Conservation (phyloP, 2,797 vertebrate genomes). For the Perodicticus potto region DNA sequence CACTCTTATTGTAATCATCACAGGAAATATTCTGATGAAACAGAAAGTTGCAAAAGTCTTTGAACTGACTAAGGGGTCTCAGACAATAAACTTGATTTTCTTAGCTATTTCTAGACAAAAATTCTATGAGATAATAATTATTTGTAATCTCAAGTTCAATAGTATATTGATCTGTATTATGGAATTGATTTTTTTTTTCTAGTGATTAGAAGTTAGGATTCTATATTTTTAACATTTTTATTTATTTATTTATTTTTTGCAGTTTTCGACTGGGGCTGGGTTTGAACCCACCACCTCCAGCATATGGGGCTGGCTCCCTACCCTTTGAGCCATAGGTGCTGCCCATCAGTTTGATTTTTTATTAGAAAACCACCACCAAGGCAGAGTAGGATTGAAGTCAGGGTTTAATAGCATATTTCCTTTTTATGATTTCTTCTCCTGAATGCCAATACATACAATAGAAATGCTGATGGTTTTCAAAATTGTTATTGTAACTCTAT, state of each 20-base stretch:
- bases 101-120: constrained; percentile 42
- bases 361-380: constrained; percentile 57
- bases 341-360: neutral
- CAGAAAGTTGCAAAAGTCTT: constrained; percentile 22
- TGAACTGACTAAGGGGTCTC: constrained; percentile 38
- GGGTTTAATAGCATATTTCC: constrained; percentile 56
- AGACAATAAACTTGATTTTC: neutral
- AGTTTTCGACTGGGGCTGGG: too few relatives aligned
- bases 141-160: constrained; percentile 52
- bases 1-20: neutral
- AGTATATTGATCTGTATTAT: neutral
- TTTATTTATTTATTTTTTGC: too few relatives aligned
- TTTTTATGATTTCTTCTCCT: constrained; percentile 40
- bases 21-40: constrained; percentile 19
- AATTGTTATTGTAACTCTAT: constrained; percentile 53
- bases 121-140: constrained; percentile 26
- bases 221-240: constrained; percentile 37
- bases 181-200: neutral
- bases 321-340: too few relatives aligned
- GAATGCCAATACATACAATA: constrained; percentile 21
- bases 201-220: constrained; percentile 11
- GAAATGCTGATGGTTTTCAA: constrained; percentile 12
- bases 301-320: too few relatives aligned
- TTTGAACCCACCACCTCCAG: too few relatives aligned
- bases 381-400: constrained; percentile 7